Base-by-base conservation (phyloP, 2,113 vertebrate genomes). In the Chamaetylas fuelleborni region DNA sequence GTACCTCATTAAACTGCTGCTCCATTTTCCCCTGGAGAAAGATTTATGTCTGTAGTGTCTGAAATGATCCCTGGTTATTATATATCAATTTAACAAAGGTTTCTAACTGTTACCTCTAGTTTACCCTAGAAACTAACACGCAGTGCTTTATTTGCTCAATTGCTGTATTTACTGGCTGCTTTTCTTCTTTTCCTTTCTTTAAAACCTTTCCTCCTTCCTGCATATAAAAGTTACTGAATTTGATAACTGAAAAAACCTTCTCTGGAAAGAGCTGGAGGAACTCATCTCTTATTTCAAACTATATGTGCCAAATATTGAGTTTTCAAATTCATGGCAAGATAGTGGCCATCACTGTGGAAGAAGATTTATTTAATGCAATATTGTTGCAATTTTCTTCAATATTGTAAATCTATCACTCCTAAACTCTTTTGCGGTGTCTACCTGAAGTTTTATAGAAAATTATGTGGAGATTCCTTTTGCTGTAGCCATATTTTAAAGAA, bases 51-150 rank as follows among this genome's bases (percentile, higher is more conserved):
- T 88, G 20, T 33, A 29, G 14, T 78, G 28, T 86, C 51, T 73
- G 82, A 80, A 93, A 81, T 43, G 42, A 92, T 93, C 64, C 29
- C 76, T 92, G 18, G 45, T 73, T 81, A 88, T 92, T 80, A 69
- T 61, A 47, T 5, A 88, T 28, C 45, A 65, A 42, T 88, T 96
- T 93, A 67, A 67, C 36, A 57, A 50, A 88, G 40, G 29, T 65
- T 92, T 65, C 81, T 87, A 64, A 48, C 86, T 78, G 24, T n/a
- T 93, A 47, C 60, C 31, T 90, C 50, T 58, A 31, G 33, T 77
- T 88, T 86, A 45, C 26, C 31, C 56, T 40, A 88, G 62, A 43
- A 86, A 43, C 24, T 26, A 54, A 48, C 24, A 40, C 5, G 2
- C 25, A 58, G 26, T 22, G 36, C 1, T 2, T 66, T 85, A 48